phyloP scores from a whole-genome alignment of 2,888 invertebrate species.

The Petrophora chlorosata region DNA sequence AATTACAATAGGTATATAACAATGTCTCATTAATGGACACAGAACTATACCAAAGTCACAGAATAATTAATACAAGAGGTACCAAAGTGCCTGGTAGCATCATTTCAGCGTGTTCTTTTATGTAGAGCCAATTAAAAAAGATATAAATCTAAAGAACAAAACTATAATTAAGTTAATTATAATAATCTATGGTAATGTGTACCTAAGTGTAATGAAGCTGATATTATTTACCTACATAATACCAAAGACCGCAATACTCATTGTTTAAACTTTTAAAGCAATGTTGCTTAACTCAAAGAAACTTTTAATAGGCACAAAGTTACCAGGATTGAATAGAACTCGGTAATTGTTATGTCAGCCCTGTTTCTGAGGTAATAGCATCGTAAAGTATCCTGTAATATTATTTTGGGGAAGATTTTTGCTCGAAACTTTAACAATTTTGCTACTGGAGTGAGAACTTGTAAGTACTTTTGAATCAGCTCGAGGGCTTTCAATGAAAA shows the following conservation, averaged over 20 bases:
- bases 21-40: too few species aligned
- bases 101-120: too few species aligned
- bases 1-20: too few species aligned
- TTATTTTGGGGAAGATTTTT: slow-evolving; percentile 55
- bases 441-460: slow-evolving; percentile 42
- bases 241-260: slow-evolving; percentile 64
- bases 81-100: too few species aligned
- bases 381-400: slow-evolving; percentile 56
- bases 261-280: slow-evolving; percentile 65
- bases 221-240: too few species aligned
- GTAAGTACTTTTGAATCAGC: slow-evolving; percentile 43
- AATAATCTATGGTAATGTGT: slow-evolving; percentile 63
- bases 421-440: slow-evolving; percentile 53
- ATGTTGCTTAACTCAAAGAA: slow-evolving; percentile 63
- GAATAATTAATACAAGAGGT: too few species aligned
- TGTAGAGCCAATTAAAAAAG: too few species aligned
- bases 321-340: slow-evolving; percentile 63
- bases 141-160: too few species aligned
- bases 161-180: slow-evolving; percentile 53
- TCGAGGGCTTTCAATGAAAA: slow-evolving; percentile 37
- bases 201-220: too few species aligned
- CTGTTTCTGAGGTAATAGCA: slow-evolving; percentile 51
- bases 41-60: too few species aligned
- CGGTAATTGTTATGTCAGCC: slow-evolving; percentile 56
- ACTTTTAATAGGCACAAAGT: slow-evolving; percentile 74